Evolutionary conservation across 2,888 invertebrate genomes (phyloP).

Genomic region (Melipona bicolor): DNA sequence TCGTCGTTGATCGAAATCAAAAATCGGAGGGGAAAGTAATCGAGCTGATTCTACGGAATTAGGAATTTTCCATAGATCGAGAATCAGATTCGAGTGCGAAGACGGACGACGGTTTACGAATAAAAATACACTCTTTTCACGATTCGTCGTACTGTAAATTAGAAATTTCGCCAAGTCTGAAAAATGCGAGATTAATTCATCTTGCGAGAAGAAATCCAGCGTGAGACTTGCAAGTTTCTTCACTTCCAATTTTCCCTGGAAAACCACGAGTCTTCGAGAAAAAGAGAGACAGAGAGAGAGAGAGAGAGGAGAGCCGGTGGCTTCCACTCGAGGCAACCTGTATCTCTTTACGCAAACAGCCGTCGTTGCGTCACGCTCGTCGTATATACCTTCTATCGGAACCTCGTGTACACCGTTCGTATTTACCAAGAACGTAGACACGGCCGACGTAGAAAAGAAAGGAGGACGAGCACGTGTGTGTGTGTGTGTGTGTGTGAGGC

Average conservation of each 20-base stretch:
- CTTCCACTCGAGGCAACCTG: conserved; percentile 49
- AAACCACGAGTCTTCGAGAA: conserved; percentile 10
- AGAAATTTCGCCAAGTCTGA: neutral
- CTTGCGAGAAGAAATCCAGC: no score
- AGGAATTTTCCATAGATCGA: neutral
- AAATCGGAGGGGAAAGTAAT: no score
- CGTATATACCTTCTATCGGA: conserved; percentile 49
- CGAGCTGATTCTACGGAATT: neutral
- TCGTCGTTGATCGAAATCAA: neutral
- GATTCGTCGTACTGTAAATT: neutral
- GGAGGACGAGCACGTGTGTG: conserved; percentile 52
- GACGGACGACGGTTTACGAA: neutral
- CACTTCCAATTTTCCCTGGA: neutral
- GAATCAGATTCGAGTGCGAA: neutral
- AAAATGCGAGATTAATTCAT: neutral
- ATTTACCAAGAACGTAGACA: conserved; percentile 47
- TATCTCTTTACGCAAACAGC: conserved; percentile 75
- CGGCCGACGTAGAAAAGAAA: conserved; percentile 32
- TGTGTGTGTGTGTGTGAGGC: no score
- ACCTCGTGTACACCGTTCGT: conserved; percentile 50
- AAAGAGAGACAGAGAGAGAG: neutral
- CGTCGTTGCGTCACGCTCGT: conserved; percentile 69
- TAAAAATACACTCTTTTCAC: neutral
- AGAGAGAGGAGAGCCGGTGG: neutral
- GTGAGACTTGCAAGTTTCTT: neutral